A percentile compares a stretch with the other conserved stretches of the same genome.
These are phyloP conservation scores for Merluccius polli DNA, from an alignment of 2,797 vertebrate genomes.

Conservation along the genomic window DNA sequence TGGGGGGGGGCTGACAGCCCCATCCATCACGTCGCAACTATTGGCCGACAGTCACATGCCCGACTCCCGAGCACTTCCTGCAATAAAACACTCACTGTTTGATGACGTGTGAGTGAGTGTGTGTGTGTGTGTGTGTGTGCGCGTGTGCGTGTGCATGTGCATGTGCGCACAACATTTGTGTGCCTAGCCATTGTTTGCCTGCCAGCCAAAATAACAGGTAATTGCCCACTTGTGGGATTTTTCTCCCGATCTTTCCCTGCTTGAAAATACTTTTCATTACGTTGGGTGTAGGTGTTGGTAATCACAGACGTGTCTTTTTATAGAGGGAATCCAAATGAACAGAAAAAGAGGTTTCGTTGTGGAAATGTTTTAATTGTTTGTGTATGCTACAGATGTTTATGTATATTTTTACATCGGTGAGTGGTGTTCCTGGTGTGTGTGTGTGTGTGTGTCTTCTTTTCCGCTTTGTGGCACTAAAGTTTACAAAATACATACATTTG, in stretches of 20 bases:
- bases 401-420: constrained; percentile 28
- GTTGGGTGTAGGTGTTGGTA: constrained; percentile 14
- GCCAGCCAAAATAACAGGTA: constrained; percentile 27
- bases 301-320: constrained; percentile 21
- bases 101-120: constrained; percentile 21
- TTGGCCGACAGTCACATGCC: constrained; percentile 25
- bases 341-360: constrained; percentile 8
- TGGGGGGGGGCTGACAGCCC: constrained; percentile 5
- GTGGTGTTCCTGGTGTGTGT: constrained; percentile 22
- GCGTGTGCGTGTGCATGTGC: no score
- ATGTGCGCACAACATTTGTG: not conserved
- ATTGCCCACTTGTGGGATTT: constrained; percentile 25
- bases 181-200: constrained; percentile 34
- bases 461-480: not conserved
- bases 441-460: constrained; percentile 3
- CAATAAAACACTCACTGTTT: constrained; percentile 24
- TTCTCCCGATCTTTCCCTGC: constrained; percentile 7
- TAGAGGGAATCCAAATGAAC: constrained; percentile 17
- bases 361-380: constrained; percentile 20
- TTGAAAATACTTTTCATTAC: constrained; percentile 30
- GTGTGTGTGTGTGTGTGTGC: constrained; percentile 2
- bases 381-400: constrained; percentile 23
- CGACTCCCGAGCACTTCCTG: constrained; percentile 21
- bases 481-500: not conserved
- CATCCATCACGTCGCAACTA: constrained; percentile 29